A percentile compares a stretch with the other conserved stretches of the same genome.
Evolutionary conservation across 2,888 invertebrate genomes (phyloP).

Genomic region (Trachelus stipa): DNA sequence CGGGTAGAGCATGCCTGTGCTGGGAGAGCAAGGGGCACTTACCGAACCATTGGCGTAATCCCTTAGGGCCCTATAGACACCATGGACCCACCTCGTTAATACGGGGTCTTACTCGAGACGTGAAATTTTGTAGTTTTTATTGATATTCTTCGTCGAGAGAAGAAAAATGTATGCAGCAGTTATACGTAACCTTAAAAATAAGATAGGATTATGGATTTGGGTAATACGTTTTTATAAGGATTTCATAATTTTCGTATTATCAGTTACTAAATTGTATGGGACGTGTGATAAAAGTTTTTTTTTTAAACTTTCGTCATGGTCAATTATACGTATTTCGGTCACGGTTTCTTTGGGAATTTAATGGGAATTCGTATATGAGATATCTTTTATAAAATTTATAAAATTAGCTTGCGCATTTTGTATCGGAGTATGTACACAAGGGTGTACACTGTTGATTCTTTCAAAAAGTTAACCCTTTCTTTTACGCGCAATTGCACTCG

Average conservation of each 20-base stretch:
- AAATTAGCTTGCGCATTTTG: background rate
- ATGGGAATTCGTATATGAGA: background rate
- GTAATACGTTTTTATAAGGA: background rate
- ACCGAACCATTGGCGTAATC: constrained; percentile 49
- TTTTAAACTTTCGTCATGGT: background rate
- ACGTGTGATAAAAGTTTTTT: background rate
- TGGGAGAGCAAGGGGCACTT: constrained; percentile 42
- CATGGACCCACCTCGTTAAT: background rate
- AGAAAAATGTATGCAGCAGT: background rate
- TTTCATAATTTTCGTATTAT: background rate
- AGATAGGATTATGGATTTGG: background rate
- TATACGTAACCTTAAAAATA: background rate
- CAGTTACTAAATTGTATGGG: background rate
- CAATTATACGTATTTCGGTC: background rate
- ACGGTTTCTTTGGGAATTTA: background rate
- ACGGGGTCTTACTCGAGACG: background rate
- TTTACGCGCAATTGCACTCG: background rate
- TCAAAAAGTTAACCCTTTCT: background rate
- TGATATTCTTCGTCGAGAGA: background rate
- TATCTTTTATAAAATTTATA: background rate
- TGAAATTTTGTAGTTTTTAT: background rate
- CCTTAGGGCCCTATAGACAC: constrained; percentile 12
- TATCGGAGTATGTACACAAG: background rate
- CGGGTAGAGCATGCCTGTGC: constrained; percentile 53
- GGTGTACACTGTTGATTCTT: background rate